Evolutionary conservation across 2,797 vertebrate species (phyloP).

Genomic region (Syncerus caffer): DNA sequence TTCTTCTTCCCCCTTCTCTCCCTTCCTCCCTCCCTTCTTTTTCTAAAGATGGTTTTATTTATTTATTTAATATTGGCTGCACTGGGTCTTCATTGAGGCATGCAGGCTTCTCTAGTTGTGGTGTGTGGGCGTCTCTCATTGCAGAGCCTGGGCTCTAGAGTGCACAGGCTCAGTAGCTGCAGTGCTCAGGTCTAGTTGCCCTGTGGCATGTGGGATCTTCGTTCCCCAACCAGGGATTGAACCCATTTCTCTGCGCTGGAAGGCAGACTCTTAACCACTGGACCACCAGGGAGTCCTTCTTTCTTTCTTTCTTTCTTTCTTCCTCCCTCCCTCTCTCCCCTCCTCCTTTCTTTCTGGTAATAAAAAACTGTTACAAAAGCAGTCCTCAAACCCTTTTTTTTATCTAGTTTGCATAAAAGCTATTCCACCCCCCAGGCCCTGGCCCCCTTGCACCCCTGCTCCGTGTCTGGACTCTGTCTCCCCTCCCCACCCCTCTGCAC

Average conservation of each 20-base stretch:
- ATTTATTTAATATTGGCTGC: background rate
- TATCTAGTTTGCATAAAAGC: background rate
- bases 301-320: background rate
- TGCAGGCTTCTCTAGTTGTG: background rate
- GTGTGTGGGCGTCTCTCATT: background rate
- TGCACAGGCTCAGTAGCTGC: background rate
- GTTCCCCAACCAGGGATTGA: background rate
- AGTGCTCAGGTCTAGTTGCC: background rate
- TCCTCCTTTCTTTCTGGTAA: conserved; percentile 24
- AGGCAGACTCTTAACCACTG: background rate
- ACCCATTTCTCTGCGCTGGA: background rate
- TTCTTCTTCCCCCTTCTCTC: background rate
- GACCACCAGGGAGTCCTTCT: background rate
- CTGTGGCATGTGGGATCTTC: background rate
- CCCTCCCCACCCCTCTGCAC: background rate
- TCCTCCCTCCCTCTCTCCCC: background rate
- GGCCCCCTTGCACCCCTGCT: background rate
- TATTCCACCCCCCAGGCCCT: background rate
- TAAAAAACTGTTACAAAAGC: conserved; percentile 8
- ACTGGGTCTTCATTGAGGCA: background rate
- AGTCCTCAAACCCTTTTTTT: background rate
- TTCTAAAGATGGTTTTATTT: background rate
- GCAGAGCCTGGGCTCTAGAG: background rate
- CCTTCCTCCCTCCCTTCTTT: background rate
- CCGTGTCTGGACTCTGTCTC: background rate